phyloP scores from a whole-genome alignment of 2,888 invertebrate genomes.

The Habrosyne pyritoides region DNA sequence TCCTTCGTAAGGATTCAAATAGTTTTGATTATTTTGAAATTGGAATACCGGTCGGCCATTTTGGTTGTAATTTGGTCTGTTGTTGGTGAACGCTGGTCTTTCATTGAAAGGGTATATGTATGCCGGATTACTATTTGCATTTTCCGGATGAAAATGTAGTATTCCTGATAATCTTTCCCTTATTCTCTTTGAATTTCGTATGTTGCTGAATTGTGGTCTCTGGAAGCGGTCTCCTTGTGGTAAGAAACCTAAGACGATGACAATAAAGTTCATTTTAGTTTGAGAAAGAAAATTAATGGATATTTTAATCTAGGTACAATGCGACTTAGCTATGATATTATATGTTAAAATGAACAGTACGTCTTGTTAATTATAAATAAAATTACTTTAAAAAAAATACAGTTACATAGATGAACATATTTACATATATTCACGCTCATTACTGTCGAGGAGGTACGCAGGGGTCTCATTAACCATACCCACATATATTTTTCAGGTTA shows the following conservation, averaged over 20 bases:
- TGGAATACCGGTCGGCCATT: slow-evolving; percentile 18
- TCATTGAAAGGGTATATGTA: slow-evolving; percentile 30
- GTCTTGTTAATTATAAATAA: no score
- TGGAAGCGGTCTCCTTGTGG: slow-evolving; percentile 41
- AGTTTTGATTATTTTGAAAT: slow-evolving; percentile 6
- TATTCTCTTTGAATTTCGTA: slow-evolving; percentile 38
- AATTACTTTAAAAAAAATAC: no score
- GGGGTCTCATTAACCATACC: no score
- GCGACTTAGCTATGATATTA: no score
- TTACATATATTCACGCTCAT: no score
- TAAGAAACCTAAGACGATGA: slow-evolving; percentile 49
- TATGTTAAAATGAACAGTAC: no score
- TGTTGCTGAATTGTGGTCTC: slow-evolving; percentile 29
- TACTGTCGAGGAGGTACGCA: no score
- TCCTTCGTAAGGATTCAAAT: slow-evolving; percentile 1
- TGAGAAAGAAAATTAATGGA: background rate
- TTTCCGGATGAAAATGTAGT: slow-evolving; percentile 34
- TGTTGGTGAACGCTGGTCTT: slow-evolving; percentile 26
- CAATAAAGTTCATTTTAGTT: background rate
- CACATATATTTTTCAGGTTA: no score
- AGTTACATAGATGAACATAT: no score
- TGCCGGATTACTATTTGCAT: slow-evolving; percentile 25
- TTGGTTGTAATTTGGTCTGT: slow-evolving; percentile 26
- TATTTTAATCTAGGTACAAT: background rate
- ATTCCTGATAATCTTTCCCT: slow-evolving; percentile 38